Evolutionary conservation across 2,888 invertebrate genomes (phyloP).

Genomic region (Drosophila cognata): DNA sequence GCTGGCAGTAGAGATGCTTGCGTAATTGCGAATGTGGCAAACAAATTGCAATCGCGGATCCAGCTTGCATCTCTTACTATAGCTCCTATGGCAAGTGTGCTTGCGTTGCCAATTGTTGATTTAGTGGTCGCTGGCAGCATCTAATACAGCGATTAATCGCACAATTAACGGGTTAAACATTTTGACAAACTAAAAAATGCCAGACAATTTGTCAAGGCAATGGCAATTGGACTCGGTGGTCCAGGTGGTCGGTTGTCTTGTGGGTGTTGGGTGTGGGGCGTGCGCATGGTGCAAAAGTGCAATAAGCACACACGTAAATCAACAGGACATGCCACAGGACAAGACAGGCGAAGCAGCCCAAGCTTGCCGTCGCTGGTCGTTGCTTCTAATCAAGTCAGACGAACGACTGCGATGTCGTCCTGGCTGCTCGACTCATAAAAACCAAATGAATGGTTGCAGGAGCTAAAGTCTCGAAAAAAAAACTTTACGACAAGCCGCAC

Average conservation of each 20-base stretch:
- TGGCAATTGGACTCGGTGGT: constrained; percentile 4
- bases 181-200: constrained; percentile 70
- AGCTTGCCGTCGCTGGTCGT: constrained; percentile 54
- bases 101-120: constrained; percentile 74
- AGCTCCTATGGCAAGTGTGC: constrained; percentile 29
- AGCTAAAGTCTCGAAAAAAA: constrained; percentile 54
- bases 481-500: constrained; percentile 80
- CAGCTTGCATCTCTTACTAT: constrained; percentile 18
- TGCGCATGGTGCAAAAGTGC: constrained; percentile 49
- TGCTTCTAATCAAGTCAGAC: constrained; percentile 66
- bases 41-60: constrained; percentile 58
- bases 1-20: constrained; percentile 41
- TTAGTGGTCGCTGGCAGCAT: constrained; percentile 58
- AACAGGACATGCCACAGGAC: constrained; percentile 74
- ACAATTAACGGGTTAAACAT: constrained; percentile 72
- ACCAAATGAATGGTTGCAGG: constrained; percentile 67
- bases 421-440: constrained; percentile 68
- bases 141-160: constrained; percentile 69
- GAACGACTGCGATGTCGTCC: constrained; percentile 48
- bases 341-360: constrained; percentile 30
- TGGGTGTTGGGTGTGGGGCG: constrained; percentile 39
- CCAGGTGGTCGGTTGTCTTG: constrained; percentile 42
- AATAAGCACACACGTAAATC: constrained; percentile 76
- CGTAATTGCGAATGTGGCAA: constrained; percentile 64
- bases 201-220: constrained; percentile 61